These are phyloP conservation scores for Helogale parvula DNA, from an alignment of 2,113 vertebrate genomes.

Conservation along the genomic window DNA sequence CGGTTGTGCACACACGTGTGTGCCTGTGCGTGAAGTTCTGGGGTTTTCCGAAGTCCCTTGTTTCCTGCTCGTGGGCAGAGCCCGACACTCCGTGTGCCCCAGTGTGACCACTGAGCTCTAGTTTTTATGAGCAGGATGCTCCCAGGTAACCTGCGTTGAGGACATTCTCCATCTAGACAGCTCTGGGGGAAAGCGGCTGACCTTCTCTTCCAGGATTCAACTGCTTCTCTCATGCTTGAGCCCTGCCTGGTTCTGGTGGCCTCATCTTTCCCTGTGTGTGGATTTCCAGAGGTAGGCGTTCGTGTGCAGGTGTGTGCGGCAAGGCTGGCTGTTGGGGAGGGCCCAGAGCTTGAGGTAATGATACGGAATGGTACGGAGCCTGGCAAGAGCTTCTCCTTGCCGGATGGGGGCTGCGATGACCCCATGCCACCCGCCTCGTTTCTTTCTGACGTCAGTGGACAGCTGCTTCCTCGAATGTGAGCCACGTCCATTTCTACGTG, in stretches of 20 bases:
- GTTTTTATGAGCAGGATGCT: background rate
- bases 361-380: background rate
- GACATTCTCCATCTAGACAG: background rate
- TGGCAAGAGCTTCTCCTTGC: background rate
- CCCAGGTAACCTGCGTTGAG: background rate
- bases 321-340: background rate
- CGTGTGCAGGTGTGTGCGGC: background rate
- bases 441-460: background rate
- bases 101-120: background rate
- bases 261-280: background rate
- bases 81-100: background rate
- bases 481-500: background rate
- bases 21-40: background rate
- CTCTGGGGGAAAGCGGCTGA: slow-evolving; percentile 21
- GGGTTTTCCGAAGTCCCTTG: background rate
- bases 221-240: slow-evolving; percentile 23
- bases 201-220: background rate
- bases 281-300: background rate
- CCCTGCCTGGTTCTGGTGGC: background rate
- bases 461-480: background rate
- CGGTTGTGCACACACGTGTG: rapidly evolving
- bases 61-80: background rate
- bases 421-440: background rate
- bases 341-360: background rate
- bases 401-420: background rate